These are phyloP conservation scores for Fregata magnificens DNA, from an alignment of 2,113 vertebrate species.

Conservation along the genomic window DNA sequence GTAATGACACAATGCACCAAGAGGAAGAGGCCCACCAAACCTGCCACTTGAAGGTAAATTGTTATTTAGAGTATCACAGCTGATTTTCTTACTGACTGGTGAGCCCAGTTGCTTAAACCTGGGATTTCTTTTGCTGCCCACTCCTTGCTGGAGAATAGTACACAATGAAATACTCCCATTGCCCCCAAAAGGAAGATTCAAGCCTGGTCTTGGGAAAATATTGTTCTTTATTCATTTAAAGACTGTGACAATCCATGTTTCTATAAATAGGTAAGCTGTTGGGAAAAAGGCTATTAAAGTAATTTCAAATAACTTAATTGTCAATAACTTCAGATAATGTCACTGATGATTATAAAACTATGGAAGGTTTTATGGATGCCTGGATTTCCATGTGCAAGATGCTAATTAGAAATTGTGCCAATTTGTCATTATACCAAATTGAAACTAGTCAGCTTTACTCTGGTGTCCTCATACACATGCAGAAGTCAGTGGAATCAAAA, in stretches of 20 bases:
- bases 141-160: background rate
- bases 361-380: background rate
- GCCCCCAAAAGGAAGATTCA: background rate
- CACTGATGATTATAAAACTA: background rate
- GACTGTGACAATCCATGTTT: background rate
- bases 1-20: background rate
- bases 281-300: background rate
- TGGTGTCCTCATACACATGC: background rate
- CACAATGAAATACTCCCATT: background rate
- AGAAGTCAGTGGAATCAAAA: background rate
- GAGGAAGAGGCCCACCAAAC: background rate
- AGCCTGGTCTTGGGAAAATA: background rate
- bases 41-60: background rate
- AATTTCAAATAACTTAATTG: background rate
- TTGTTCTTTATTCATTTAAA: background rate
- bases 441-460: background rate
- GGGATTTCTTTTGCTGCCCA: background rate
- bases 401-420: background rate
- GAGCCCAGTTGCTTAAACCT: background rate
- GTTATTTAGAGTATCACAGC: background rate
- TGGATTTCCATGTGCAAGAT: background rate
- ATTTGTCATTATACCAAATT: background rate
- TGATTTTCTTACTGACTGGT: background rate
- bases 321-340: background rate
- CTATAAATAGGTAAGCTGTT: background rate